Evolutionary conservation across 2,888 invertebrate genomes (phyloP).

Genomic region (Chrysotoxum bicinctum): DNA sequence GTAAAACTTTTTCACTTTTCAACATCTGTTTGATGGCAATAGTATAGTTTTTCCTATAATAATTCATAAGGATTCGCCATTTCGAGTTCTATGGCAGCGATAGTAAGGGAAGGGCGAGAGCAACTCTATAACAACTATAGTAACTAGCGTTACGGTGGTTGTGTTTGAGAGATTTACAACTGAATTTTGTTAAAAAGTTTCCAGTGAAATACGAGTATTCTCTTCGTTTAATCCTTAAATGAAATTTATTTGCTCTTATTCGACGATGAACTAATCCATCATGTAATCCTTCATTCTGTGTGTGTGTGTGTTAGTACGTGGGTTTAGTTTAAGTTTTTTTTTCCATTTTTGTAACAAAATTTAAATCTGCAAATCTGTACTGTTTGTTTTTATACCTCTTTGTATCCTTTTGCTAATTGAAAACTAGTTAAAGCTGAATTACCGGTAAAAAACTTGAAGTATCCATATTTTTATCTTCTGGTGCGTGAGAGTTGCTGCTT

Average conservation of each 20-base stretch:
- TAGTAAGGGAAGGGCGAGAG: not conserved
- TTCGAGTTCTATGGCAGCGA: not conserved
- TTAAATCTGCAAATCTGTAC: constrained; percentile 17
- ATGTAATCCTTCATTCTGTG: constrained; percentile 31
- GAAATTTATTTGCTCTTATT: constrained; percentile 59
- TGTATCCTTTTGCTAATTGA: not conserved
- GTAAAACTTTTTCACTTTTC: constrained; percentile 48
- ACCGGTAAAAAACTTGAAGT: not conserved
- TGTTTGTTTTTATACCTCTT: not conserved
- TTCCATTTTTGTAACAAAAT: not conserved
- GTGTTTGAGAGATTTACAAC: constrained; percentile 50
- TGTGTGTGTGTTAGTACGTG: not conserved
- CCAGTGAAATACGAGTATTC: constrained; percentile 48
- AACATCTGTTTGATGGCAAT: constrained; percentile 37
- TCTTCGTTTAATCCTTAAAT: constrained; percentile 50
- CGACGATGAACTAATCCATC: constrained; percentile 53
- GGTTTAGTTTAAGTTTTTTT: not conserved
- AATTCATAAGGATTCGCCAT: constrained; percentile 55
- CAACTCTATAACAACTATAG: not conserved
- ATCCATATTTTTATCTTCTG: not conserved
- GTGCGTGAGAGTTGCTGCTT: not conserved
- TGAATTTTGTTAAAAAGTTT: constrained; percentile 46
- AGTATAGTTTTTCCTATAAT: constrained; percentile 38
- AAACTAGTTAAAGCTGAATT: not conserved
- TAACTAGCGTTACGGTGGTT: not conserved